These are phyloP conservation scores for Brienomyrus longianalis DNA, from an alignment of 2,113 vertebrate genomes.

Conservation along the genomic window DNA sequence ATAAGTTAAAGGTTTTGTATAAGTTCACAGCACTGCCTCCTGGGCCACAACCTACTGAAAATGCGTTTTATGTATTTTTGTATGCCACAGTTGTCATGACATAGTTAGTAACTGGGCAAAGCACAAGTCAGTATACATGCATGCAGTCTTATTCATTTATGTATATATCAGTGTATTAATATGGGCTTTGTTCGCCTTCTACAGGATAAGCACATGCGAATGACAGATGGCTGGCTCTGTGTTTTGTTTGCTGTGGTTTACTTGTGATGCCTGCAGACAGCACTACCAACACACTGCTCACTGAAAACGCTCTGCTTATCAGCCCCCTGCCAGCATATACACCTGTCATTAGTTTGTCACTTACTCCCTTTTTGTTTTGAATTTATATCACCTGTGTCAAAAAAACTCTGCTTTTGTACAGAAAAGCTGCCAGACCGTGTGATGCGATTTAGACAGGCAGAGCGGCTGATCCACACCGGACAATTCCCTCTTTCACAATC, in stretches of 20 bases:
- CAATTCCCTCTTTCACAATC: neutral
- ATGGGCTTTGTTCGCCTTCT: neutral
- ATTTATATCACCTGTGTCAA: constrained; percentile 7
- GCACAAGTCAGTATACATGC: neutral
- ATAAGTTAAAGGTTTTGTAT: neutral
- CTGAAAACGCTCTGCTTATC: neutral
- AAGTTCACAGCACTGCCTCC: neutral
- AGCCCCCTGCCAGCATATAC: neutral
- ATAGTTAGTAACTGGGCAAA: neutral
- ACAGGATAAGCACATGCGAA: neutral
- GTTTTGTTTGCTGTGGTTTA: neutral
- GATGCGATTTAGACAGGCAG: neutral
- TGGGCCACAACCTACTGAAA: neutral
- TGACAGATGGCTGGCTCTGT: neutral
- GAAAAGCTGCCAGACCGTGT: neutral
- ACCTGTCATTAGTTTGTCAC: neutral
- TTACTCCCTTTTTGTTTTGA: neutral
- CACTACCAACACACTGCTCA: neutral
- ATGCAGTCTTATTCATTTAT: neutral
- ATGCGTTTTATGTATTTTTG: neutral
- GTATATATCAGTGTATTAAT: neutral
- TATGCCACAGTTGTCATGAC: neutral
- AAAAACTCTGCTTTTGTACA: neutral
- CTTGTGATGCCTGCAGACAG: neutral
- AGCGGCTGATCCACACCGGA: neutral